Evolutionary conservation across 2,113 vertebrate species (phyloP).

Genomic region (Nettapus auritus): DNA sequence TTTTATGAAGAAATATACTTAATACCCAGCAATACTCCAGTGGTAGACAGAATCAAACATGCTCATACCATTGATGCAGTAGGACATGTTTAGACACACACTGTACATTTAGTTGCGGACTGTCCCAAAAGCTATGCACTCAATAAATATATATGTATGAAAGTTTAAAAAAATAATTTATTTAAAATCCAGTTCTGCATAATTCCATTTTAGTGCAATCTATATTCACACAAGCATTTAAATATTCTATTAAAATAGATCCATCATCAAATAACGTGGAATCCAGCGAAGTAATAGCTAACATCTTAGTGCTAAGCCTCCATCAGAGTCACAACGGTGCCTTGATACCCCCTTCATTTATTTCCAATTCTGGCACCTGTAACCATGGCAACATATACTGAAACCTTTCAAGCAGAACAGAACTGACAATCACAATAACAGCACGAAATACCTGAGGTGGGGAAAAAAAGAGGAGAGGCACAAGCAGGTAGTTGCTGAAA

Average conservation of each 20-base stretch:
- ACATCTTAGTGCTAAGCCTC: constrained; percentile 71
- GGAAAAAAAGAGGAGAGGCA: constrained; percentile 49
- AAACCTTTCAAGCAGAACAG: constrained; percentile 82
- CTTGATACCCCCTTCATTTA: constrained; percentile 76
- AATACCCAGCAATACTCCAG: not conserved
- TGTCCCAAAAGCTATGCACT: constrained; percentile 39
- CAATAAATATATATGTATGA: not conserved
- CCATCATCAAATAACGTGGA: constrained; percentile 69
- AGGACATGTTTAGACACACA: not conserved
- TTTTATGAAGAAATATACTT: not conserved
- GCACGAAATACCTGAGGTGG: constrained; percentile 74
- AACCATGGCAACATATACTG: constrained; percentile 80
- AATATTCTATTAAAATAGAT: constrained; percentile 76
- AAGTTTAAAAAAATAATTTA: constrained; percentile 14
- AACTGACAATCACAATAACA: constrained; percentile 80
- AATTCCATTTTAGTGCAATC: constrained; percentile 59
- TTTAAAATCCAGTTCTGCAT: constrained; percentile 59
- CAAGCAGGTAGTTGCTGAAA: constrained; percentile 77
- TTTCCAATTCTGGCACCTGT: constrained; percentile 77
- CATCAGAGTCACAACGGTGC: constrained; percentile 70
- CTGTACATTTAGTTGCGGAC: not conserved
- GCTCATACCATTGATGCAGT: not conserved
- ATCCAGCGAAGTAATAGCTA: constrained; percentile 74
- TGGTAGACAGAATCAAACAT: not conserved
- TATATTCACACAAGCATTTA: constrained; percentile 68